A percentile compares a stretch with the other conserved stretches of the same genome.
Evolutionary conservation across 1,140 invertebrate genomes (phyloP).

Genomic region (Octopus bimaculoides): DNA sequence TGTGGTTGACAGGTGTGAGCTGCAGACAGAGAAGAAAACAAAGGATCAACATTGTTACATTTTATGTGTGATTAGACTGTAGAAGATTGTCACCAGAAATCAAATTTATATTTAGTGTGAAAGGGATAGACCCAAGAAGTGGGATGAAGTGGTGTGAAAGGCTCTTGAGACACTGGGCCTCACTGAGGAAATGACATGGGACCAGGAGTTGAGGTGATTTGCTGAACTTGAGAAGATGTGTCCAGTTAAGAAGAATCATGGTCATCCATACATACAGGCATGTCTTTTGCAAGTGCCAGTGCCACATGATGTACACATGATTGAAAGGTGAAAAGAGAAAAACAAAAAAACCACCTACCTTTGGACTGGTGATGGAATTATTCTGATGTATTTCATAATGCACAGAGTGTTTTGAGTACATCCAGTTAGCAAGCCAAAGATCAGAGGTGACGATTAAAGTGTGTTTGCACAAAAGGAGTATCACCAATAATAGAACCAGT

Average conservation of each 20-base stretch:
- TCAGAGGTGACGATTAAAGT: conserved; percentile 35
- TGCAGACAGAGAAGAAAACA: not conserved
- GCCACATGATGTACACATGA: not conserved
- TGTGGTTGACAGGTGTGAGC: conserved; percentile 34
- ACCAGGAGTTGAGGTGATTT: too few species aligned
- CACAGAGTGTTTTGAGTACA: not conserved
- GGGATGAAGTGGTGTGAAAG: too few species aligned
- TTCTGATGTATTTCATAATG: not conserved
- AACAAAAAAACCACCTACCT: not conserved
- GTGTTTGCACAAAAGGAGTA: conserved; percentile 35
- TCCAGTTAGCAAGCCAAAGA: conserved; percentile 41
- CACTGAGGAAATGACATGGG: too few species aligned
- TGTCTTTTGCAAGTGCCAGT: too few species aligned
- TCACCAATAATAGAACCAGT: conserved; percentile 57
- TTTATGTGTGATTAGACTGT: too few species aligned
- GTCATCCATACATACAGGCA: too few species aligned
- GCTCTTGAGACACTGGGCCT: too few species aligned
- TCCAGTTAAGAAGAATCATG: too few species aligned
- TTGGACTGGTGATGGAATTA: not conserved
- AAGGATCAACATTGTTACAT: not conserved
- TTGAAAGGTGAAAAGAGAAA: not conserved
- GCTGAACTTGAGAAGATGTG: too few species aligned
- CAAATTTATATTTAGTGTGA: too few species aligned
- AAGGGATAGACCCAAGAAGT: too few species aligned
- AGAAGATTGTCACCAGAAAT: too few species aligned